Evolutionary conservation across 2,797 vertebrate genomes (phyloP).

Genomic region (Chelonia mydas): DNA sequence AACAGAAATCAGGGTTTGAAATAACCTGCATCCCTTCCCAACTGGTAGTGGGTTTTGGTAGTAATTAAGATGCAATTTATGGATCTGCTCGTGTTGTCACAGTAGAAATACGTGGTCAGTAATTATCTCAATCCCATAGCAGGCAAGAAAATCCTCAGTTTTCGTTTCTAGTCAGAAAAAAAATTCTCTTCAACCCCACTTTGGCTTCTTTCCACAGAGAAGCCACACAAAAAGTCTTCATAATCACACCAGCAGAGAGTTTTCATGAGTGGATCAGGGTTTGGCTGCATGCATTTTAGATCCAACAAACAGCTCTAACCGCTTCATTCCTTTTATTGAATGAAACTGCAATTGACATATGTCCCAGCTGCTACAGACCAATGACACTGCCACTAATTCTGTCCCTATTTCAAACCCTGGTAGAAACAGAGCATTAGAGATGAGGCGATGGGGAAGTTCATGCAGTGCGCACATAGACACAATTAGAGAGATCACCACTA

Average conservation of each 20-base stretch:
- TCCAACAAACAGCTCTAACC: not conserved
- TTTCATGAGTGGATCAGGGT: not conserved
- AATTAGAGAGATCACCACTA: slow-evolving; percentile 92
- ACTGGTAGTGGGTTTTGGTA: not conserved
- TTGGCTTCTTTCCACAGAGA: not conserved
- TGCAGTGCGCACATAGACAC: slow-evolving; percentile 82
- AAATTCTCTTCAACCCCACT: not conserved
- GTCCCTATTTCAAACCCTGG: slow-evolving; percentile 58
- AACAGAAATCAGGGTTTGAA: slow-evolving; percentile 8
- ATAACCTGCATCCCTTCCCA: not conserved
- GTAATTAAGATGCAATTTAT: not conserved
- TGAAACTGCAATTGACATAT: not conserved
- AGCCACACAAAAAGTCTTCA: not conserved
- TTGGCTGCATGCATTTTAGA: not conserved
- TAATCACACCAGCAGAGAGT: not conserved
- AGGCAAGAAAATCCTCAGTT: not conserved
- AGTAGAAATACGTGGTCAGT: not conserved
- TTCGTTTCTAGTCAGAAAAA: not conserved
- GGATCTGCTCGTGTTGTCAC: not conserved
- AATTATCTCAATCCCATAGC: not conserved
- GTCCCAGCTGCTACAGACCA: not conserved
- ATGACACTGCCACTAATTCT: slow-evolving; percentile 36
- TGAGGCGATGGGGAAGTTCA: slow-evolving; percentile 71
- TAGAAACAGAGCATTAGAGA: slow-evolving; percentile 78
- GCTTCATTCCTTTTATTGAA: rapidly evolving